A percentile compares a stretch with the other conserved stretches of the same genome.
Conservation (phyloP, 2,888 invertebrate genomes). For the Pyrochroa serraticornis region DNA sequence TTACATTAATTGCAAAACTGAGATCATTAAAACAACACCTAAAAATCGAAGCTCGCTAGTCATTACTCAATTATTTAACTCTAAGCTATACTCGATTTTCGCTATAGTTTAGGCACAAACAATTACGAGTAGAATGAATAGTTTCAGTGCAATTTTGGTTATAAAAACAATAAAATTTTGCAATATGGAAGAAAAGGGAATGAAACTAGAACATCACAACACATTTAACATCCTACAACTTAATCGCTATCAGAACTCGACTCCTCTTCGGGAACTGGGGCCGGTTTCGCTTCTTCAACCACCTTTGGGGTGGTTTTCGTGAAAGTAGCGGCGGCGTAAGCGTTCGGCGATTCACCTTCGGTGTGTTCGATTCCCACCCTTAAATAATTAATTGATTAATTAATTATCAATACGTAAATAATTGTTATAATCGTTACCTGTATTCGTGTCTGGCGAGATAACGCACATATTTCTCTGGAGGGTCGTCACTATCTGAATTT, state of each 20-base stretch:
- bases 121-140: not conserved
- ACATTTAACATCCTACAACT: slow-evolving; percentile 19
- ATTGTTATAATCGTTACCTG: slow-evolving; percentile 62
- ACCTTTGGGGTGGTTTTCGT: slow-evolving; percentile 56
- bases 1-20: not conserved
- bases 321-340: slow-evolving; percentile 68
- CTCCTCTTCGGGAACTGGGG: slow-evolving; percentile 53
- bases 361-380: slow-evolving; percentile 92
- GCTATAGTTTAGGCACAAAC: slow-evolving; percentile 10
- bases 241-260: slow-evolving; percentile 61
- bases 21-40: not conserved
- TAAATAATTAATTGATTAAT: slow-evolving; percentile 21
- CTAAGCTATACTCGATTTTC: not conserved
- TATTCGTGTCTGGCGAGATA: slow-evolving; percentile 96
- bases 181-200: slow-evolving; percentile 7
- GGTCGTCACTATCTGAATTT: slow-evolving; percentile 82
- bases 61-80: not conserved
- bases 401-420: not conserved
- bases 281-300: slow-evolving; percentile 50
- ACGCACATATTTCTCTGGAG: slow-evolving; percentile 97
- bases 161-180: not conserved
- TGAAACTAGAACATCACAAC: not conserved
- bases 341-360: slow-evolving; percentile 72
- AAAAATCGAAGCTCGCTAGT: not conserved
- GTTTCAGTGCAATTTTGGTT: not conserved